Conservation (phyloP, 1,140 invertebrate genomes). For the Octopus bimaculoides region DNA sequence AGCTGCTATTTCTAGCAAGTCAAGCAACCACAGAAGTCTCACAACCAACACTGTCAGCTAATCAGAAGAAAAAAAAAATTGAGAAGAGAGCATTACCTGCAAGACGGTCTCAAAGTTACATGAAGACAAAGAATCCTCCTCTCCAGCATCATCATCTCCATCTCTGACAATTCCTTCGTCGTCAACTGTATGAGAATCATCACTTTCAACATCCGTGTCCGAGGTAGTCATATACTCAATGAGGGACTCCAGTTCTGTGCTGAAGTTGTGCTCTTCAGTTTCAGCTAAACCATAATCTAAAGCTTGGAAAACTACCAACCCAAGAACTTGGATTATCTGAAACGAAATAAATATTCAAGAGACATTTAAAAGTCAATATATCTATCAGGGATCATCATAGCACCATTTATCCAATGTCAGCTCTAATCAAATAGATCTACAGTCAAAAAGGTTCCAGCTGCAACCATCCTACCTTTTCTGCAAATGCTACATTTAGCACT, state of each 20-base stretch:
- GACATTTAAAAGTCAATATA: too few relatives aligned
- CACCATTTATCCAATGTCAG: too few relatives aligned
- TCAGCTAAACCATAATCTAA: conserved; percentile 80
- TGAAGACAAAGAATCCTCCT: conserved; percentile 28
- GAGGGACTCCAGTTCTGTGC: conserved; percentile 77
- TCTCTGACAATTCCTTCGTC: conserved; percentile 53
- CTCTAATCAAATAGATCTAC: too few relatives aligned
- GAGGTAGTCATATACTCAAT: conserved; percentile 77
- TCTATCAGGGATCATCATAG: too few relatives aligned
- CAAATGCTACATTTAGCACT: too few relatives aligned
- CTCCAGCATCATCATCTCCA: conserved; percentile 27
- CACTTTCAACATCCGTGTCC: conserved; percentile 30
- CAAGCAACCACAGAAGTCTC: too few relatives aligned
- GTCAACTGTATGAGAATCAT: conserved; percentile 35
- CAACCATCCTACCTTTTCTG: too few relatives aligned
- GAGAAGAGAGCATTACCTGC: conserved; percentile 36
- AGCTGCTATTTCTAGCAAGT: too few relatives aligned
- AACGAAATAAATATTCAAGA: conserved; percentile 38
- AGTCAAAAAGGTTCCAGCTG: too few relatives aligned
- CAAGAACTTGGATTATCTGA: conserved; percentile 78
- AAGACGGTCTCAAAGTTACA: conserved; percentile 50
- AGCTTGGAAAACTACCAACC: conserved; percentile 80
- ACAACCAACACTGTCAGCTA: too few relatives aligned
- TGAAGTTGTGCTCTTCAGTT: conserved; percentile 81
- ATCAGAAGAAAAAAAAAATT: neutral